These are phyloP conservation scores for Poecilia wingei DNA, from an alignment of 2,797 vertebrate species.

Conservation along the genomic window DNA sequence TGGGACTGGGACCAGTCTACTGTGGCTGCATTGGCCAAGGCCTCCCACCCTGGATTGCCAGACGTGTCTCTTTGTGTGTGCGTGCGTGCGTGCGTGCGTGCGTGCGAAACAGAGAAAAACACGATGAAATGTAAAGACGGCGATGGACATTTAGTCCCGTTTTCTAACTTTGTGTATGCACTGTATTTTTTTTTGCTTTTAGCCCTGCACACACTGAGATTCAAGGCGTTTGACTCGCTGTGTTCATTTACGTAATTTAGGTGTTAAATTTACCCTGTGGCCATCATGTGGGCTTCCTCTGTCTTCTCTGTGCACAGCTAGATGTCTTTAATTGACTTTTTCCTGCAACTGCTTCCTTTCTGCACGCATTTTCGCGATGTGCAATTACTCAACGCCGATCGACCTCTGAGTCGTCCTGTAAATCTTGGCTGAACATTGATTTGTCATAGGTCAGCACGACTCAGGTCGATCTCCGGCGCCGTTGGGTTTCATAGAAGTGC, in stretches of 20 bases:
- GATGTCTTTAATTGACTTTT: constrained; percentile 52
- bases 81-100: background rate
- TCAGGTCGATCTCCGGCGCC: constrained; percentile 67
- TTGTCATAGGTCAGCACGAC: constrained; percentile 68
- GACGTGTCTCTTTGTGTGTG: constrained; percentile 5
- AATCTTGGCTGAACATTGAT: constrained; percentile 52
- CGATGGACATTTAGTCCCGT: constrained; percentile 34
- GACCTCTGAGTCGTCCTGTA: constrained; percentile 30
- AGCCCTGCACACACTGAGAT: constrained; percentile 26
- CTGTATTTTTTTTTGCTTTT: constrained; percentile 7
- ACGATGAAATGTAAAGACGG: constrained; percentile 55
- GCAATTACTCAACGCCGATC: constrained; percentile 45
- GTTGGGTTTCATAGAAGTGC: constrained; percentile 61
- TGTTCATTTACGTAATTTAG: background rate
- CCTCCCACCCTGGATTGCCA: constrained; percentile 74
- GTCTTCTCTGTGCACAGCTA: constrained; percentile 20
- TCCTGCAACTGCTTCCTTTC: constrained; percentile 36
- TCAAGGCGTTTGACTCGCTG: constrained; percentile 22
- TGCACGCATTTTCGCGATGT: constrained; percentile 14
- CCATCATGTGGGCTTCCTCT: constrained; percentile 38
- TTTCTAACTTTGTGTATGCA: constrained; percentile 57
- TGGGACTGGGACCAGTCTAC: constrained; percentile 78
- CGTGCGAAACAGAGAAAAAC: constrained; percentile 21
- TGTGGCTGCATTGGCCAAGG: constrained; percentile 71
- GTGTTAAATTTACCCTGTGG: constrained; percentile 35